Base-by-base conservation (phyloP, 2,797 vertebrate genomes). In the Adrianichthys oophorus region DNA sequence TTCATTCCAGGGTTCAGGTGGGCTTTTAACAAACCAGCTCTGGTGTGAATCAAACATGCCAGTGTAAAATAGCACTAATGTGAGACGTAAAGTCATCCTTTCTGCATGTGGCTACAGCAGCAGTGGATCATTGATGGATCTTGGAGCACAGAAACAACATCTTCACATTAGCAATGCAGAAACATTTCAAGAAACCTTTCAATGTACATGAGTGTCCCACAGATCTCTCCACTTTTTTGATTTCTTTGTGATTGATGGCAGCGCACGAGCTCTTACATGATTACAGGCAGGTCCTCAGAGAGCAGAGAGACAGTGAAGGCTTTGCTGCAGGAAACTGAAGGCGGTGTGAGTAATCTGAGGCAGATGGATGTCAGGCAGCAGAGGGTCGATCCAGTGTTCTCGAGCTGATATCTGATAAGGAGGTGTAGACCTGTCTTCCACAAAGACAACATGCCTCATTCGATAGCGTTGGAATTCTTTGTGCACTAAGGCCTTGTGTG, bases 341-440 rank as follows among this genome's bases (percentile, higher is more conserved):
- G 84, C 80, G 47, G 1, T 17, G 65, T 65, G 63, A 67, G 67
- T 65, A 59, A 64, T 67, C 58, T 13, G 59, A 75, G 46, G 23
- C 73, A 68, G 74, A 84, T 54, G 64, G 62, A 85, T 78, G 62
- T 59, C 76, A 77, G 58, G 70, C 73, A 81, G 81, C 48, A 57
- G 17, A 74, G 52, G 44, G 64, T 68, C 12, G 12, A 52, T 69
- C 57, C 64, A 63, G 74, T 62, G 65, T 78, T 87, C 78, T 74
- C 72, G 73, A 72, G 71, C 74, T 80, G 61, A 86, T 83, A 80
- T 69, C 76, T 79, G 88, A 87, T 87, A 87, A 84, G 81, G 56
- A 49, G 44, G 42, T 70, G 63, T 57, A 58, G 74, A 72, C 52
- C 56, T 68, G 71, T 81, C 65, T 76, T 71, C 72, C 72, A 52